Evolutionary conservation across 2,797 vertebrate genomes (phyloP).

Genomic region (Karalla daura): DNA sequence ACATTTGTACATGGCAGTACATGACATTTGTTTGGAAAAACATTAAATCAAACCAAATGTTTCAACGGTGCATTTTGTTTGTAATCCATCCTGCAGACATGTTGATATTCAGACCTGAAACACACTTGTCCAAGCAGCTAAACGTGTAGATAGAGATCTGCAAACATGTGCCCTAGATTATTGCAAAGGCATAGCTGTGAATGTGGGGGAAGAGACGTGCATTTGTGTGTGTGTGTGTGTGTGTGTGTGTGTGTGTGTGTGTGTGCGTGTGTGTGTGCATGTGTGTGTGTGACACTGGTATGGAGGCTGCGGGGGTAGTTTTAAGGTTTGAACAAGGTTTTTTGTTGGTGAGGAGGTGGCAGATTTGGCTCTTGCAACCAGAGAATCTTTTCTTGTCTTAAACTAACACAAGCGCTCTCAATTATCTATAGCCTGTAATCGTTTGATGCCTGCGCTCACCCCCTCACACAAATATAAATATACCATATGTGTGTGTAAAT

Average conservation of each 20-base stretch:
- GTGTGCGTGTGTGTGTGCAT: constrained; percentile 22
- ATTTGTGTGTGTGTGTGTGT: constrained; percentile 11
- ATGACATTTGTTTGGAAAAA: too few relatives aligned
- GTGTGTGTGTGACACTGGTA: constrained; percentile 53
- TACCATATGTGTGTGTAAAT: not conserved
- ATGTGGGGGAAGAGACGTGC: constrained; percentile 21
- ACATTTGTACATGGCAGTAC: too few relatives aligned
- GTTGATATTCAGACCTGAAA: constrained; percentile 24
- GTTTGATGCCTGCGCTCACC: constrained; percentile 27
- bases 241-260: constrained; percentile 52
- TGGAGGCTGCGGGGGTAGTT: constrained; percentile 57
- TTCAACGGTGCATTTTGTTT: too few relatives aligned
- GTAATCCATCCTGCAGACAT: constrained; percentile 38
- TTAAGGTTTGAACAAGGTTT: constrained; percentile 54
- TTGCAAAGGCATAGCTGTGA: not conserved
- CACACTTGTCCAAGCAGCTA: not conserved
- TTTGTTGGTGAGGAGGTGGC: constrained; percentile 68
- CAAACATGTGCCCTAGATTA: constrained; percentile 72
- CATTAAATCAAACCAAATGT: too few relatives aligned
- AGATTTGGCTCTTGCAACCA: constrained; percentile 54
- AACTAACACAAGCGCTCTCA: constrained; percentile 36
- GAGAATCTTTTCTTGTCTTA: constrained; percentile 47
- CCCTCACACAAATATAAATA: constrained; percentile 17
- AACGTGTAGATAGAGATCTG: constrained; percentile 36
- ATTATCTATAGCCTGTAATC: constrained; percentile 43